These are phyloP conservation scores for Neostethus bicornis DNA, from an alignment of 2,797 vertebrate species.

Conservation along the genomic window DNA sequence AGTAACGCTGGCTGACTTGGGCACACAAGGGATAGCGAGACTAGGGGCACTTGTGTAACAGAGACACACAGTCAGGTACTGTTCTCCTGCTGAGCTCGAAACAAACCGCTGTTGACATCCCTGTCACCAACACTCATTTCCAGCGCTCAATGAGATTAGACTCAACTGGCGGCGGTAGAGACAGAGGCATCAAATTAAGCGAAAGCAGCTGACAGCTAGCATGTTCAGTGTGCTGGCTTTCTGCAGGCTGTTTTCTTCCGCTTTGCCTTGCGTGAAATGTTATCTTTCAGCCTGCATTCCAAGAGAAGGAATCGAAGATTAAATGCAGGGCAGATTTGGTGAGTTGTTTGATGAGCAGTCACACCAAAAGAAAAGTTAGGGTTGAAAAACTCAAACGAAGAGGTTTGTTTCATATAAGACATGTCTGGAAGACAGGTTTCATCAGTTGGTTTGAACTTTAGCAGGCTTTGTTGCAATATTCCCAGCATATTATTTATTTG, in stretches of 20 bases:
- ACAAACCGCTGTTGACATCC: constrained; percentile 83
- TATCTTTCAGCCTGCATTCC: constrained; percentile 71
- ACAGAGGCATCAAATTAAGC: constrained; percentile 77
- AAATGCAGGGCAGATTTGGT: constrained; percentile 59
- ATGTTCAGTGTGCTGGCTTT: constrained; percentile 69
- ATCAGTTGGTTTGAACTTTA: constrained; percentile 47
- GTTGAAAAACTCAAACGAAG: constrained; percentile 48
- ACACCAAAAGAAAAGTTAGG: constrained; percentile 39
- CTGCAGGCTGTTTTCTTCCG: constrained; percentile 73
- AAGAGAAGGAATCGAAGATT: constrained; percentile 73
- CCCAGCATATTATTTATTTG: constrained; percentile 34
- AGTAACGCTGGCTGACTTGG: constrained; percentile 70
- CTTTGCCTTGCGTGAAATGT: constrained; percentile 71
- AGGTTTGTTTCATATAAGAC: constrained; percentile 42
- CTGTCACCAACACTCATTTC: constrained; percentile 81
- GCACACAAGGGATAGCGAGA: constrained; percentile 58
- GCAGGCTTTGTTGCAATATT: constrained; percentile 52
- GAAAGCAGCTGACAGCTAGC: constrained; percentile 75
- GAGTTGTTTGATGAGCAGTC: constrained; percentile 56
- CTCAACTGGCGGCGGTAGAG: constrained; percentile 68
- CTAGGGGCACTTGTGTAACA: constrained; percentile 71
- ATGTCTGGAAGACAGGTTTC: constrained; percentile 40
- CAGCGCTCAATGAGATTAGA: constrained; percentile 74
- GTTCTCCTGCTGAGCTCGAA: constrained; percentile 75
- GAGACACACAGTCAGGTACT: constrained; percentile 80